These are phyloP conservation scores for Pandemis cinnamomeana DNA, from an alignment of 2,888 invertebrate species.

Conservation along the genomic window DNA sequence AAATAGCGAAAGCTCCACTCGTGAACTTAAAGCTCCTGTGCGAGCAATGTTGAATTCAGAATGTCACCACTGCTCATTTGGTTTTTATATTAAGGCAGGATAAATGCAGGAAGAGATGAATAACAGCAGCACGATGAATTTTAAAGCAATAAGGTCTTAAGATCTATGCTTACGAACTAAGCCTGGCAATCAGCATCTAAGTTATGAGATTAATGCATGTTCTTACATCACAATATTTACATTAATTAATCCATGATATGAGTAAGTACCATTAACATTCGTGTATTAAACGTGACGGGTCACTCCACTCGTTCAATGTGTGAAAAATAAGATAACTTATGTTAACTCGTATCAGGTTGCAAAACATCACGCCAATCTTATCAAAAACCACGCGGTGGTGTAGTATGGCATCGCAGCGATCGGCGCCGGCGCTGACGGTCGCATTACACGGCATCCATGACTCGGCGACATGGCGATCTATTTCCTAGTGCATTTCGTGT, in stretches of 20 bases:
- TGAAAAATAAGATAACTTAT: constrained; percentile 17
- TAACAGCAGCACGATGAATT: too few relatives aligned
- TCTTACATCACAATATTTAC: background rate
- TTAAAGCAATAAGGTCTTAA: too few relatives aligned
- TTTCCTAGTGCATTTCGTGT: background rate
- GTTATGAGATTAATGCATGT: background rate
- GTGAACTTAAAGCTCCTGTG: too few relatives aligned
- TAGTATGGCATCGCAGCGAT: constrained; percentile 43
- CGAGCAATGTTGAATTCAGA: too few relatives aligned
- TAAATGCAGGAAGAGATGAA: too few relatives aligned
- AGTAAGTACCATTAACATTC: background rate
- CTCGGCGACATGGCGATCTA: background rate
- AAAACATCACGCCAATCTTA: constrained; percentile 19
- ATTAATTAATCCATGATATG: too few relatives aligned
- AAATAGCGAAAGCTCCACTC: background rate
- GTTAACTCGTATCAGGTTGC: constrained; percentile 17
- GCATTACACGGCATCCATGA: background rate
- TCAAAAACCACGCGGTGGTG: constrained; percentile 26
- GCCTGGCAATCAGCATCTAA: too few relatives aligned
- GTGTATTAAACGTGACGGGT: background rate
- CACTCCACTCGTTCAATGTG: background rate
- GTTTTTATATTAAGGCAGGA: too few relatives aligned
- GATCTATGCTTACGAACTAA: too few relatives aligned
- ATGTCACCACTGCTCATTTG: too few relatives aligned
- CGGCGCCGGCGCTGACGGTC: constrained; percentile 47